These are phyloP conservation scores for Archaeoteleia sp. DNA, from an alignment of 2,888 invertebrate genomes.

Conservation along the genomic window DNA sequence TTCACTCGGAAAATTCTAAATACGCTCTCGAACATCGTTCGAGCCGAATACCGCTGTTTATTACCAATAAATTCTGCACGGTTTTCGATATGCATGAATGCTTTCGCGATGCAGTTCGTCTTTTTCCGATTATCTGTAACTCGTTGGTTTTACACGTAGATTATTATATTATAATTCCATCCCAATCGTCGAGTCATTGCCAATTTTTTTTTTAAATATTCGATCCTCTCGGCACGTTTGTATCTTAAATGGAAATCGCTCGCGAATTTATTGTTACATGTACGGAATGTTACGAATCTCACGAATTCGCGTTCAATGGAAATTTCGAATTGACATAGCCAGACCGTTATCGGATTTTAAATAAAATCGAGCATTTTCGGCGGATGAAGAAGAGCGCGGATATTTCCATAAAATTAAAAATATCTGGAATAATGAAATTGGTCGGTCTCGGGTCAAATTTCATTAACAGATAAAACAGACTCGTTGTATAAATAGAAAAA, in stretches of 20 bases:
- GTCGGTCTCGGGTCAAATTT: conserved; percentile 49
- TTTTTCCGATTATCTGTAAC: conserved; percentile 49
- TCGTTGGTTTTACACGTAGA: conserved; percentile 36
- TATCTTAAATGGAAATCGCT: no score
- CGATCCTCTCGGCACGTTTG: no score
- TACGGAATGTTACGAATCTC: conserved; percentile 48
- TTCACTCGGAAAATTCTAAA: conserved; percentile 53
- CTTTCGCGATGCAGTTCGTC: conserved; percentile 49
- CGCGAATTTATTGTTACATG: conserved; percentile 43
- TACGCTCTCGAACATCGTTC: conserved; percentile 50
- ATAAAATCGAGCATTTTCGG: conserved; percentile 49
- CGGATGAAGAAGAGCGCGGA: conserved; percentile 41
- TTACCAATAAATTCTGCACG: conserved; percentile 53
- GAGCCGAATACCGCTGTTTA: conserved; percentile 53
- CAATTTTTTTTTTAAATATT: neutral
- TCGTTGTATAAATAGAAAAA: conserved; percentile 48
- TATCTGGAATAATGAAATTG: conserved; percentile 54
- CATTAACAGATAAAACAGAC: conserved; percentile 53
- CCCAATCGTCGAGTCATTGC: neutral
- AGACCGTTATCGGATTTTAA: conserved; percentile 52
- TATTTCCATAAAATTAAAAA: conserved; percentile 53
- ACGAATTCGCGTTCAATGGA: conserved; percentile 44
- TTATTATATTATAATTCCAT: conserved; percentile 21
- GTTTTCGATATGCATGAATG: conserved; percentile 52
- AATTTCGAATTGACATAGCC: conserved; percentile 50